Percentiles rank a stretch among this genome's conserved stretches.
Evolutionary conservation across 2,888 invertebrate species (phyloP).

Genomic region (Exocentrus adspersus): DNA sequence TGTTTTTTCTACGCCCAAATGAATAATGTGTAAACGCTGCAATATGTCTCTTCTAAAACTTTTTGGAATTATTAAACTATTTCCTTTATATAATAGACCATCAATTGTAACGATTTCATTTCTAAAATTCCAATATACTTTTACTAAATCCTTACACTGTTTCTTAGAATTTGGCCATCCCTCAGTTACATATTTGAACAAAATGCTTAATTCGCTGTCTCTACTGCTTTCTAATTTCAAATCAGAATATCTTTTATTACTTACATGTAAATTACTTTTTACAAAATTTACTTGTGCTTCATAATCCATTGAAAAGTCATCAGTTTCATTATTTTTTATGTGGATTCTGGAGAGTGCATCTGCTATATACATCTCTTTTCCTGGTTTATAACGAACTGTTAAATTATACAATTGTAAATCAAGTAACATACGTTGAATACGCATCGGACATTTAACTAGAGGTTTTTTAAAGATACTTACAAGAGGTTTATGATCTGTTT

Average conservation of each 20-base stretch:
- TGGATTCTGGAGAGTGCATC: no score
- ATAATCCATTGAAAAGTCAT: no score
- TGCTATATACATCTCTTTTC: constrained; percentile 34
- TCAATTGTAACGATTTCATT: constrained; percentile 20
- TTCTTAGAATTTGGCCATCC: constrained; percentile 44
- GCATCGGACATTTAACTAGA: constrained; percentile 5
- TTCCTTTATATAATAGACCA: constrained; percentile 32
- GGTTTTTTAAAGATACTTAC: constrained; percentile 28
- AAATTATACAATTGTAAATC: constrained; percentile 27
- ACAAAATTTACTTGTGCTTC: no score
- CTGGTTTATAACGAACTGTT: constrained; percentile 32
- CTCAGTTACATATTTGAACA: constrained; percentile 29
- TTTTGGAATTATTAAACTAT: constrained; percentile 36
- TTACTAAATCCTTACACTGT: constrained; percentile 23
- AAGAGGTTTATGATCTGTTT: constrained; percentile 40
- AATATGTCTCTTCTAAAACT: constrained; percentile 23
- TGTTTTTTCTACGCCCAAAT: constrained; percentile 42
- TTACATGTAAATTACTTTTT: no score
- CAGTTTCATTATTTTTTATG: no score
- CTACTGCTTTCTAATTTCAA: no score
- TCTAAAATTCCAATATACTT: constrained; percentile 27
- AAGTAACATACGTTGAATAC: constrained; percentile 34
- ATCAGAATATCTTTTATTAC: no score
- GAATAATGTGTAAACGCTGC: constrained; percentile 25
- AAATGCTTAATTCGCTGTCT: no score